phyloP scores from a whole-genome alignment of 2,113 vertebrate genomes.

The Stegostoma tigrinum region DNA sequence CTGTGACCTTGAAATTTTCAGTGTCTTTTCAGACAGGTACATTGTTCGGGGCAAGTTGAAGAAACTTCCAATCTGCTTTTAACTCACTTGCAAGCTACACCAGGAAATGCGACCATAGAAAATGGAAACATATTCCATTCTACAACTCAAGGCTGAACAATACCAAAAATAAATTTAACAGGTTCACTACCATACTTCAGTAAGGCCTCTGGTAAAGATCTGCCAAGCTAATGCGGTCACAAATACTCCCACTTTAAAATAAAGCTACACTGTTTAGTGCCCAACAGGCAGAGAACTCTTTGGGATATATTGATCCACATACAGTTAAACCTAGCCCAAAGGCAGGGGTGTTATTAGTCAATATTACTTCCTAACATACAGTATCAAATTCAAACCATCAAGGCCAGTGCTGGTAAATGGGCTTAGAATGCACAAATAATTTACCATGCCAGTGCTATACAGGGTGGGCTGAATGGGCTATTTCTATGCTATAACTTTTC shows the following conservation, averaged over 20 bases:
- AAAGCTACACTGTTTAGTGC: constrained; percentile 13
- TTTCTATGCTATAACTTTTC: no score
- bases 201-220: constrained; percentile 46
- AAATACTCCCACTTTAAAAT: background rate
- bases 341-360: background rate
- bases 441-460: no score
- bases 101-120: constrained; percentile 34
- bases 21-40: background rate
- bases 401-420: no score
- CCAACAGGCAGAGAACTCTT: background rate
- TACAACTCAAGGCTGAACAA: background rate
- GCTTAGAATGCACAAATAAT: no score
- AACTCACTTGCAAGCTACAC: constrained; percentile 53
- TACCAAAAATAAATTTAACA: constrained; percentile 25
- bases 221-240: constrained; percentile 39
- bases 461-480: no score
- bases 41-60: background rate
- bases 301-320: background rate
- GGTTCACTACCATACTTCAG: constrained; percentile 42
- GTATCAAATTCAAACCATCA: background rate
- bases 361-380: background rate
- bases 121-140: background rate
- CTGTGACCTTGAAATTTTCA: background rate
- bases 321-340: background rate
- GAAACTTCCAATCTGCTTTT: constrained; percentile 42